phyloP scores from a whole-genome alignment of 2,113 vertebrate species.

The Tylochromis polylepis region DNA sequence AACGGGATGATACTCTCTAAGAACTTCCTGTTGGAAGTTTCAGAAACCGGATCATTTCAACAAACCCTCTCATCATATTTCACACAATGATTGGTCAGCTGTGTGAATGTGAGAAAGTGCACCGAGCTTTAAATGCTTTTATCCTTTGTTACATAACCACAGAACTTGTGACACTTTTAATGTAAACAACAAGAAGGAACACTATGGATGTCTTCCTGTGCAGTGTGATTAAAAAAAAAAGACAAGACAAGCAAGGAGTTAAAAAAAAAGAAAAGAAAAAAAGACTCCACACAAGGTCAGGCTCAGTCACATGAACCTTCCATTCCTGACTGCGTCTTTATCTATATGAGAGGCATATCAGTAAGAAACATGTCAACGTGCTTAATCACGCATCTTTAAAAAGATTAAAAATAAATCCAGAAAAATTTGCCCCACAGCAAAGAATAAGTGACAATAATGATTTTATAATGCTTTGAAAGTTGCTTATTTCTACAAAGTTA shows the following conservation, averaged over 20 bases:
- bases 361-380: neutral
- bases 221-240: neutral
- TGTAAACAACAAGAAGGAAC: neutral
- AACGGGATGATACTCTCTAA: neutral
- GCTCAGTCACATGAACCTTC: neutral
- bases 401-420: neutral
- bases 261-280: neutral
- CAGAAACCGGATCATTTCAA: neutral
- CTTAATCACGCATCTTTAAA: neutral
- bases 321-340: neutral
- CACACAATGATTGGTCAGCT: neutral
- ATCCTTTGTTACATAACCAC: neutral
- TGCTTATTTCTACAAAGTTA: neutral
- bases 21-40: neutral
- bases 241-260: neutral
- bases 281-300: neutral
- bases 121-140: neutral
- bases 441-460: neutral
- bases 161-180: neutral
- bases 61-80: neutral
- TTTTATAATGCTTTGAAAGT: neutral
- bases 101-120: neutral
- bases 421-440: neutral
- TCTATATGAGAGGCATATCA: neutral
- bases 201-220: neutral